A percentile compares a stretch with the other conserved stretches of the same genome.
These are phyloP conservation scores for Gymnorhina tibicen DNA, from an alignment of 2,113 vertebrate species.

Conservation along the genomic window DNA sequence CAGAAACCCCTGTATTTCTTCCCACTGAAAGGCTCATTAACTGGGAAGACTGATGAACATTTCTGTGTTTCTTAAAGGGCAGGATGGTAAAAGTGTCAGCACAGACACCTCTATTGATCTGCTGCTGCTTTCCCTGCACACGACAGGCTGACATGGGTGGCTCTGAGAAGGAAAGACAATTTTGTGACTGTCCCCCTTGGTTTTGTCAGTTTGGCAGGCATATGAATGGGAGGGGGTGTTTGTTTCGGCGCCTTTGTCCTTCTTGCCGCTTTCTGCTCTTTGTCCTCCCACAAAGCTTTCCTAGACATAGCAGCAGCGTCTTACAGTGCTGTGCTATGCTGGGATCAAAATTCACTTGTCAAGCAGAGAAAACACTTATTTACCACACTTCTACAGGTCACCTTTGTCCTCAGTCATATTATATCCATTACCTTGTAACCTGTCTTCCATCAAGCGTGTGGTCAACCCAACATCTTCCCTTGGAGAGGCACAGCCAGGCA, in stretches of 20 bases:
- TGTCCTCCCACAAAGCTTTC: background rate
- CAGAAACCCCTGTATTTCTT: background rate
- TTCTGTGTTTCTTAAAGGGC: background rate
- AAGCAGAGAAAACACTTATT: constrained; percentile 35
- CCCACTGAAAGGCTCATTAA: background rate
- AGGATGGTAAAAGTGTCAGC: background rate
- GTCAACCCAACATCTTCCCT: background rate
- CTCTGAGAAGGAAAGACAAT: background rate
- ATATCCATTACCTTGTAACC: background rate
- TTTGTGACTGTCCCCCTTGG: background rate
- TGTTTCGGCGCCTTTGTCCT: background rate
- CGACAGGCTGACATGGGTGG: background rate
- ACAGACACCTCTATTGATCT: constrained; percentile 39
- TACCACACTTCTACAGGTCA: constrained; percentile 26
- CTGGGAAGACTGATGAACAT: background rate
- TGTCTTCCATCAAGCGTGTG: background rate
- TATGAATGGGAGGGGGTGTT: background rate
- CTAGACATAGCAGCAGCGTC: background rate
- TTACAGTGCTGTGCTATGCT: background rate
- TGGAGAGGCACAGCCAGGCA: background rate
- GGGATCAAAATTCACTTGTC: constrained; percentile 42
- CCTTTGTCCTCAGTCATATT: background rate
- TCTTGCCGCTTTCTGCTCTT: background rate
- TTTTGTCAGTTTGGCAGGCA: background rate
- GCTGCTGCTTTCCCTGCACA: background rate